phyloP scores from a whole-genome alignment of 1,140 invertebrate genomes.

The Macrocentrus cingulum region DNA sequence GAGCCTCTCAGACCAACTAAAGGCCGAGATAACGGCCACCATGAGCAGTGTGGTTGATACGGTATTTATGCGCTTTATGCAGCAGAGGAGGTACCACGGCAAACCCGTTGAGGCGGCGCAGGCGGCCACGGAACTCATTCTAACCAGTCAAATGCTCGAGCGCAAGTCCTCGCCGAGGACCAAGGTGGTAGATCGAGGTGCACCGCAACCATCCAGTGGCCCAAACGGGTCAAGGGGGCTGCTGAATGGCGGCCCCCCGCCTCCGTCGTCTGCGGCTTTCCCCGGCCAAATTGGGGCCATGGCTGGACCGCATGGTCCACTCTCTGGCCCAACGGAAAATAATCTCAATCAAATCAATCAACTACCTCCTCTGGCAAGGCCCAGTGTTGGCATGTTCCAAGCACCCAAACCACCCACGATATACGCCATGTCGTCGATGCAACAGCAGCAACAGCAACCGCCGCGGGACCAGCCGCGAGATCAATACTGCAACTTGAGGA shows the following conservation, averaged over 20 bases:
- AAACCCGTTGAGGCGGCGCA: constrained; percentile 76
- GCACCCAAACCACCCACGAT: constrained; percentile 72
- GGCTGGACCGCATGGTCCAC: constrained; percentile 47
- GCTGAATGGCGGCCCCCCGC: constrained; percentile 57
- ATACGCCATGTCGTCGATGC: constrained; percentile 59
- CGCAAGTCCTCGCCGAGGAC: constrained; percentile 76
- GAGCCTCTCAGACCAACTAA: constrained; percentile 83
- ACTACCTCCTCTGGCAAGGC: constrained; percentile 68
- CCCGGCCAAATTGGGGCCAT: constrained; percentile 50
- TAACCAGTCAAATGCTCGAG: constrained; percentile 78
- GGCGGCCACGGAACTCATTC: constrained; percentile 72
- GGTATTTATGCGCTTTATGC: constrained; percentile 81
- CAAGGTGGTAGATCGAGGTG: constrained; percentile 72
- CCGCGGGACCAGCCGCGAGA: constrained; percentile 64
- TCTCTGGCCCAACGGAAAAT: constrained; percentile 59
- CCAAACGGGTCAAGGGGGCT: constrained; percentile 55
- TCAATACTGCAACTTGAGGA: constrained; percentile 65
- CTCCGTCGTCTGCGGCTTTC: constrained; percentile 58
- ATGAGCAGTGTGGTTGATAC: constrained; percentile 85
- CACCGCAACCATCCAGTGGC: constrained; percentile 51
- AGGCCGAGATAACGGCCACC: constrained; percentile 85
- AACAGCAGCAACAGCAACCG: constrained; percentile 63
- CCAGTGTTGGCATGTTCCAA: constrained; percentile 75
- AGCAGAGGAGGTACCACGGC: constrained; percentile 73
- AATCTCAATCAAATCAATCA: constrained; percentile 67